Percentiles rank a stretch among this genome's conserved stretches.
Conservation (phyloP, 2,888 invertebrate species). For the Papilio gigon region DNA sequence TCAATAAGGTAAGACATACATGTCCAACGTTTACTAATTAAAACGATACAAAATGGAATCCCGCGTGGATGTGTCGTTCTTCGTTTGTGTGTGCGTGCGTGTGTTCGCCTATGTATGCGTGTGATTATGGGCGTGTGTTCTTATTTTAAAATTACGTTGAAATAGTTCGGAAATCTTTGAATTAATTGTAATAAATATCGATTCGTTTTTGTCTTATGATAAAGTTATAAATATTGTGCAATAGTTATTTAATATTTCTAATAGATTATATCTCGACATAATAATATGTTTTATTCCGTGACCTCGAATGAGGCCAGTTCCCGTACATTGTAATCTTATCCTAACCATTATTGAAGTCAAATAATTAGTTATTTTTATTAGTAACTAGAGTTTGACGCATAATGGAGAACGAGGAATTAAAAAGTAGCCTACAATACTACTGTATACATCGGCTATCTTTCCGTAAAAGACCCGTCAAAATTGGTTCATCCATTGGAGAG, state of each 20-base stretch:
- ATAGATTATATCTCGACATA: not conserved
- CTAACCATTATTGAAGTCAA: not conserved
- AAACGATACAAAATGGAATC: too few relatives aligned
- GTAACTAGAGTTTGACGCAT: too few relatives aligned
- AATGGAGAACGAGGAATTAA: too few relatives aligned
- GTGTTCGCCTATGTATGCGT: too few relatives aligned
- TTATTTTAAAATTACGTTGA: not conserved
- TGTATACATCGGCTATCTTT: too few relatives aligned
- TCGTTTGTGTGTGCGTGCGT: too few relatives aligned
- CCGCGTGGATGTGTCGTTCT: too few relatives aligned
- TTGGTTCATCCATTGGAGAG: too few relatives aligned
- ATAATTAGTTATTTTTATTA: not conserved
- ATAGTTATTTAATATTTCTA: not conserved
- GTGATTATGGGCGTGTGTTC: too few relatives aligned
- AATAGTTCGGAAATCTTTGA: not conserved
- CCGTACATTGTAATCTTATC: not conserved
- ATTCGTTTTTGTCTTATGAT: not conserved
- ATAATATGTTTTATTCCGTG: not conserved
- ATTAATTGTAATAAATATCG: not conserved
- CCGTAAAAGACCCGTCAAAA: too few relatives aligned
- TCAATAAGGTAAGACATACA: slow-evolving; percentile 88
- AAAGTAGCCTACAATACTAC: too few relatives aligned
- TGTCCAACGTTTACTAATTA: too few relatives aligned
- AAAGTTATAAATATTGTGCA: not conserved
- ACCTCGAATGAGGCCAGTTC: not conserved